Conservation (phyloP, 2,797 vertebrate species). For the Micromesistius poutassou region DNA sequence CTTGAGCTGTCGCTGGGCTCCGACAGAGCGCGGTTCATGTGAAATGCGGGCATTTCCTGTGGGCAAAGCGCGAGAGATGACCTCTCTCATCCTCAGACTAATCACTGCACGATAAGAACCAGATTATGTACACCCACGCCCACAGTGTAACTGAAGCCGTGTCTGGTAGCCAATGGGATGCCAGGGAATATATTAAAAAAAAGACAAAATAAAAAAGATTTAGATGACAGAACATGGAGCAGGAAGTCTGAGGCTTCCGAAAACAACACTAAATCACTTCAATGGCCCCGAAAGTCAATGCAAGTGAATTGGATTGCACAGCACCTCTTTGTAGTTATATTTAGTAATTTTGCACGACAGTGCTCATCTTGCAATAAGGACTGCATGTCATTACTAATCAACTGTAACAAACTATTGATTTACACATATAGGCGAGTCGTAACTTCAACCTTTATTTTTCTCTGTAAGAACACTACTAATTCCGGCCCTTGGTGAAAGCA, state of each 20-base stretch:
- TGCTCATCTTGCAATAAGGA: not conserved
- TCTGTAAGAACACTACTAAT: slow-evolving; percentile 74
- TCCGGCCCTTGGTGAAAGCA: slow-evolving; percentile 62
- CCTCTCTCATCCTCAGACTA: slow-evolving; percentile 58
- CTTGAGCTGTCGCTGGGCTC: slow-evolving; percentile 64
- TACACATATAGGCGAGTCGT: not conserved
- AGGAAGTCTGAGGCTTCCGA: not conserved
- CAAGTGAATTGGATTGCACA: not conserved
- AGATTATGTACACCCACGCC: slow-evolving; percentile 49
- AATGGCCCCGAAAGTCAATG: not conserved
- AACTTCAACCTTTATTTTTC: slow-evolving; percentile 68
- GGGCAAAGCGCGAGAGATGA: slow-evolving; percentile 54
- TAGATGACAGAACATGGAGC: slow-evolving; percentile 6
- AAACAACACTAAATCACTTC: not conserved
- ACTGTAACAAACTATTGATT: slow-evolving; percentile 28
- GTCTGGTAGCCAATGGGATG: slow-evolving; percentile 6
- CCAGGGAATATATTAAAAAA: not conserved
- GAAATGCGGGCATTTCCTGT: slow-evolving; percentile 71
- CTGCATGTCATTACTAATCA: slow-evolving; percentile 24
- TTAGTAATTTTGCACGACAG: too few relatives aligned
- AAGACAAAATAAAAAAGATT: slow-evolving; percentile 2
- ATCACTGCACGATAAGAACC: slow-evolving; percentile 63
- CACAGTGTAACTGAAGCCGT: slow-evolving; percentile 49
- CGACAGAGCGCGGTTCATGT: slow-evolving; percentile 55
- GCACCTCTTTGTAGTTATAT: not conserved